Evolutionary conservation across 2,797 vertebrate genomes (phyloP), one percentile per base, ranked within the genome.

Genomic region (Apogon talboti): DNA sequence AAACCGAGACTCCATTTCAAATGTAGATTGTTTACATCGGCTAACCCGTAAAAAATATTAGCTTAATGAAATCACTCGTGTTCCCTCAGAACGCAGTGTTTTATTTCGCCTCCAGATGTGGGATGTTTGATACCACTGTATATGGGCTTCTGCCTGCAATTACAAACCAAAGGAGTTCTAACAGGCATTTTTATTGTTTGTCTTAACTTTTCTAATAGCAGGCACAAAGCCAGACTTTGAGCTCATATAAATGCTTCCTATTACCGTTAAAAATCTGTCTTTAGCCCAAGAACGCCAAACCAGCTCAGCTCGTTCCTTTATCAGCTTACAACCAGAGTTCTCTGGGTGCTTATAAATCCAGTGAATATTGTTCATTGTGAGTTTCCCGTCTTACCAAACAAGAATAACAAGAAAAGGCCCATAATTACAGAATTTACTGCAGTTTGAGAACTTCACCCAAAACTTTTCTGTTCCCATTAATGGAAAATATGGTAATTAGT

Each of bases 401-500:
- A 86, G 87, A 90, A 89, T 85, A 91, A 91, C 86, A 84, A 91
- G 87, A 92, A 89, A 87, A 89, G 70, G 67, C 63, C 76, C 51
- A 69, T 92, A 92, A 93, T 93, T 92, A 90, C 69, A 73, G 76
- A 90, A 91, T 91, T 92, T 88, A 91, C 82, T 88, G 87, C 86
- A 76, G 86, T 87, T 88, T 89, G 76, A 86, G 87, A 91, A 92
- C 83, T 85, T 84, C 19, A 84, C 63, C 71, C 71, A 71, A 86
- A 92, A 89, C 83, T 90, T 91, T 90, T 72, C 78, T 76, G 57
- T 81, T 87, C 76, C 87, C 78, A 92, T 92, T 92, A 94, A 92
- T 93, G 78, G 87, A 80, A 90, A 93, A 92, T 89, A 91, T 92
- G 89, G 84, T 92, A 92, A 93, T 93, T 89, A 86, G 89, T 83